Evolutionary conservation across 2,888 invertebrate genomes (phyloP).

Genomic region (Selenia dentaria): DNA sequence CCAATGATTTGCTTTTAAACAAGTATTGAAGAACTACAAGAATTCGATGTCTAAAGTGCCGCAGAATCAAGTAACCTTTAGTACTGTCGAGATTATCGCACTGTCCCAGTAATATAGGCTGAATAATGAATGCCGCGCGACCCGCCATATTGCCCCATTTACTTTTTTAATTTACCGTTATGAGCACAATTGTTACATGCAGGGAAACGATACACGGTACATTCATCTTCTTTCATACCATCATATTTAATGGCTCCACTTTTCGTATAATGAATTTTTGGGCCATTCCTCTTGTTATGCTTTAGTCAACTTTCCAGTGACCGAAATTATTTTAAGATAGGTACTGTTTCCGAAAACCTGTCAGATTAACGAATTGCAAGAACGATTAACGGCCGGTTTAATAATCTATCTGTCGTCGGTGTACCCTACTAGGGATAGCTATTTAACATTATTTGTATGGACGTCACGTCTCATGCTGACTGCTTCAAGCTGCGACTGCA

Average conservation of each 20-base stretch:
- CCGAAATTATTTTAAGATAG: not conserved
- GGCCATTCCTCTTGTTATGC: not conserved
- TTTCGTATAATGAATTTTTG: conserved; percentile 6
- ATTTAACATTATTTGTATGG: too few relatives aligned
- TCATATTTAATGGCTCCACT: conserved; percentile 14
- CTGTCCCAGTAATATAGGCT: conserved; percentile 45
- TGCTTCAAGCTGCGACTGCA: too few relatives aligned
- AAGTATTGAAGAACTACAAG: too few relatives aligned
- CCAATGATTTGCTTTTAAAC: too few relatives aligned
- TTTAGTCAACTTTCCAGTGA: not conserved
- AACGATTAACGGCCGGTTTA: too few relatives aligned
- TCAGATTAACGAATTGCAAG: too few relatives aligned
- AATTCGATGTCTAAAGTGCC: too few relatives aligned
- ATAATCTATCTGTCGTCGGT: too few relatives aligned
- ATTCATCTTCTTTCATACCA: conserved; percentile 20
- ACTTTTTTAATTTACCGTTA: conserved; percentile 70
- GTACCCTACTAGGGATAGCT: too few relatives aligned
- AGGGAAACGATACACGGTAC: conserved; percentile 27
- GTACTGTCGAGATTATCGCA: conserved; percentile 4
- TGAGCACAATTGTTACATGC: conserved; percentile 34
- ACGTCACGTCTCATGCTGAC: too few relatives aligned
- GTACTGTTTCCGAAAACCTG: too few relatives aligned
- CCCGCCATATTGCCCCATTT: conserved; percentile 61
- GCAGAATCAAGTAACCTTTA: not conserved
- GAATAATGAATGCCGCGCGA: conserved; percentile 65